Evolutionary conservation across 2,797 vertebrate genomes (phyloP), one percentile per base, ranked within the genome.

Genomic region (Heteromormyrus szaboi): DNA sequence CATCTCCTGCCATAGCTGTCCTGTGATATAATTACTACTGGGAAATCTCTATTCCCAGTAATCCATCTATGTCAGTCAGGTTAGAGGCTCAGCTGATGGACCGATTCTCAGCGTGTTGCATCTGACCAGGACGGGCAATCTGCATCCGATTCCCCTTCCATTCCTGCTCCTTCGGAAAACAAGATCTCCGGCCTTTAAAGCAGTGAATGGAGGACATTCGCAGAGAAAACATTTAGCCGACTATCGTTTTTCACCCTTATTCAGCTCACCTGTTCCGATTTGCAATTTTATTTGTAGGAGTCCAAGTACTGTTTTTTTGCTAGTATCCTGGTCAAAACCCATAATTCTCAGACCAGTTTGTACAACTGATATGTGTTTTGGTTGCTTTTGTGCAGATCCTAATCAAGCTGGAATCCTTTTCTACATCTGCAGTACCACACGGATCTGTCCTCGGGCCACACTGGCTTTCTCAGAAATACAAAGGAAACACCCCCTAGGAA

Each of bases 11-110:
- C 91, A 94, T 94, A 95, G 93, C 94, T 91, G 94, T 92, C 93
- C 93, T 96, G 96, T 96, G 96, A 97, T 95, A 96, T 94, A 96
- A 96, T 96, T 96, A 95, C 95, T 96, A 94, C 94, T 95, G 96
- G 95, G 96, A 97, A 96, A 94, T 93, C 92, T 94, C 94, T 96
- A 97, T 97, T 97, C 94, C 93, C 95, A 95, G 93, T 95, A 96
- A 96, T 97, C 95, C 94, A 96, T 97, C 96, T 96, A 95, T 96
- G 95, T 96, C 94, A 96, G 95, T 95, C 95, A 93, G 95, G 95
- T 95, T 95, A 94, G 93, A 90, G 94, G 94, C 94, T 91, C 93
- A 95, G 94, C 95, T 95, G 94, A 96, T 95, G 96, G 96, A 95
- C 95, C 94, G 94, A 96, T 96, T 96, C 95, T 96, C 95, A 94